Evolutionary conservation across 1,140 invertebrate genomes (phyloP).

Genomic region (Drosophila tristis): DNA sequence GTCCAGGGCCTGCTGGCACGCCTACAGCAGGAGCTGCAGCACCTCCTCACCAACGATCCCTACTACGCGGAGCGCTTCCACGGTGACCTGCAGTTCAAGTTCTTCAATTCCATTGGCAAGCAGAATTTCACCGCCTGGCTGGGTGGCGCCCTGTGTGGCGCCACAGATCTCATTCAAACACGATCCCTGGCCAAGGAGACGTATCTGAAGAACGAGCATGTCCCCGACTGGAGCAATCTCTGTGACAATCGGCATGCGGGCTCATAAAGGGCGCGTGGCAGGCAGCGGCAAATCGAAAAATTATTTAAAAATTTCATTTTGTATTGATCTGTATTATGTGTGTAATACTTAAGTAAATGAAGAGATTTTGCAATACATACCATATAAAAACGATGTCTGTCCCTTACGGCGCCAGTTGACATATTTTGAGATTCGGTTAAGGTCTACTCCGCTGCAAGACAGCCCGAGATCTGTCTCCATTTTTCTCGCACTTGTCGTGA

Average conservation of each 20-base stretch:
- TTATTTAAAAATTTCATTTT: too few relatives aligned
- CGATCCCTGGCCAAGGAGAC: constrained; percentile 90
- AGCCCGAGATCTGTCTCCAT: too few relatives aligned
- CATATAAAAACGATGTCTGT: too few relatives aligned
- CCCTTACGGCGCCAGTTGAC: too few relatives aligned
- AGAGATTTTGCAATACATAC: too few relatives aligned
- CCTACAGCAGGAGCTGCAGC: constrained; percentile 90
- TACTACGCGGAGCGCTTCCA: constrained; percentile 87
- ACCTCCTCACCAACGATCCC: constrained; percentile 86
- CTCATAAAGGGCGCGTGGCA: constrained; percentile 18
- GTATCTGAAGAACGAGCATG: constrained; percentile 88
- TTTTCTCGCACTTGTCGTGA: too few relatives aligned
- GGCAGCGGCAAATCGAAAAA: too few relatives aligned
- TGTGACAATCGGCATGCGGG: constrained; percentile 86
- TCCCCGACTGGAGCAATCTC: constrained; percentile 94
- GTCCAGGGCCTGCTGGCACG: constrained; percentile 91
- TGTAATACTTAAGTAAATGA: too few relatives aligned
- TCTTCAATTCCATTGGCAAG: constrained; percentile 91
- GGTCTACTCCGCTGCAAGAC: too few relatives aligned
- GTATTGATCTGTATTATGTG: too few relatives aligned
- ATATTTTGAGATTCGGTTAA: too few relatives aligned
- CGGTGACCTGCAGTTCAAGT: constrained; percentile 86
- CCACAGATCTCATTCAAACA: constrained; percentile 90
- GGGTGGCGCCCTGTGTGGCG: constrained; percentile 93
- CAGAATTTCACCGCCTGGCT: constrained; percentile 95